These are phyloP conservation scores for Sepioteuthis lessoniana DNA, from an alignment of 2,888 invertebrate genomes.

Conservation along the genomic window DNA sequence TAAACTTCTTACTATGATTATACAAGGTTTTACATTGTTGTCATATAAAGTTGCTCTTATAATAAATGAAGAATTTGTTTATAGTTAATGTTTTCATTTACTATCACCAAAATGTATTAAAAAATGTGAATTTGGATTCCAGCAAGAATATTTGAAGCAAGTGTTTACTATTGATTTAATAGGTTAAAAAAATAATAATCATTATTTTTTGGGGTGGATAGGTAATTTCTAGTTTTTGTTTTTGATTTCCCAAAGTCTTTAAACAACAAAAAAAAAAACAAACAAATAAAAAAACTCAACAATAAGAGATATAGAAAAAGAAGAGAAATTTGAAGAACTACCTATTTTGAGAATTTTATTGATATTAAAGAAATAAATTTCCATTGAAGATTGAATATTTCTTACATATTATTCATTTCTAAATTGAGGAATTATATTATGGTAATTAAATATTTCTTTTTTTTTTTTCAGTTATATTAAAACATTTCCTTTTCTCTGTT, in stretches of 20 bases:
- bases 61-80: background rate
- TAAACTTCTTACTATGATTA: background rate
- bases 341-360: background rate
- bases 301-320: conserved; percentile 45
- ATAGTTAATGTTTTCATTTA: background rate
- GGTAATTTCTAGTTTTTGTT: background rate
- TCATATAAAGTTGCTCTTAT: background rate
- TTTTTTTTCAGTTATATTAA: background rate
- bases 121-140: background rate
- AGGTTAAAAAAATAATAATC: too few relatives aligned
- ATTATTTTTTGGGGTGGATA: background rate
- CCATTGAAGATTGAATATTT: background rate
- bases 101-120: background rate
- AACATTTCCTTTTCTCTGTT: background rate
- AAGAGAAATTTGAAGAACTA: background rate
- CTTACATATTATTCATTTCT: too few relatives aligned
- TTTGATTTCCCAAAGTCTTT: background rate
- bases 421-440: too few relatives aligned
- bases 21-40: too few relatives aligned
- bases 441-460: background rate
- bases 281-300: background rate
- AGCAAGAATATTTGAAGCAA: background rate
- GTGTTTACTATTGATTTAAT: background rate
- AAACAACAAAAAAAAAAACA: background rate
- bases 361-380: background rate